These are phyloP conservation scores for Microvelia longipes DNA, from an alignment of 1,140 invertebrate genomes.

Conservation along the genomic window DNA sequence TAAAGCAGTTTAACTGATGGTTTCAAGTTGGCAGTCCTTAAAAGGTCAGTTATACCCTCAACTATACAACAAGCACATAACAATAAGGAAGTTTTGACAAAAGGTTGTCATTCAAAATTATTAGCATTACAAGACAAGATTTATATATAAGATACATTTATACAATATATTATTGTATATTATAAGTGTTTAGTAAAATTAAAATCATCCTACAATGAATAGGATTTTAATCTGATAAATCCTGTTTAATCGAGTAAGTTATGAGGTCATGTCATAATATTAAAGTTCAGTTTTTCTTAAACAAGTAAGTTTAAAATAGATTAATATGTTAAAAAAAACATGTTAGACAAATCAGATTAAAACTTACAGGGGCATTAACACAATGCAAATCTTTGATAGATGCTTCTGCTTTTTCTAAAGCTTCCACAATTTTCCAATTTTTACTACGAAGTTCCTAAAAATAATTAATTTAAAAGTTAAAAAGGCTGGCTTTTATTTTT, in stretches of 20 bases:
- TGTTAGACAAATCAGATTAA: background rate
- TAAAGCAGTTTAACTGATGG: too few species aligned
- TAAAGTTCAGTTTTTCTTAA: background rate
- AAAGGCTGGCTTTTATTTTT: too few species aligned
- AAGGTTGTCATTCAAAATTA: too few species aligned
- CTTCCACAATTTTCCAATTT: conserved; percentile 1
- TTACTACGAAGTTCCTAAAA: conserved; percentile 2
- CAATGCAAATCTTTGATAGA: background rate
- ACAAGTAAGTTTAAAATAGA: background rate
- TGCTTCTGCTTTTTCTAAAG: background rate
- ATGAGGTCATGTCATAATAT: background rate
- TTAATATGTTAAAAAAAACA: background rate
- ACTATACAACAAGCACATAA: too few species aligned
- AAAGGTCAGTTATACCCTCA: too few species aligned
- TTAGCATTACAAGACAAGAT: too few species aligned
- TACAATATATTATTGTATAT: background rate
- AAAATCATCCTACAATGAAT: too few species aligned
- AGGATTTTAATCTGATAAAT: too few species aligned
- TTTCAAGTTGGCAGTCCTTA: too few species aligned
- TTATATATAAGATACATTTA: too few species aligned
- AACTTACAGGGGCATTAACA: background rate
- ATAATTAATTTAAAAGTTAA: background rate
- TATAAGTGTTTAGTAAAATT: too few species aligned
- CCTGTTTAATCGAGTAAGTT: background rate
- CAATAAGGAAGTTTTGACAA: too few species aligned